Base-by-base conservation (phyloP, 2,797 vertebrate species). In the Takifugu rubripes region DNA sequence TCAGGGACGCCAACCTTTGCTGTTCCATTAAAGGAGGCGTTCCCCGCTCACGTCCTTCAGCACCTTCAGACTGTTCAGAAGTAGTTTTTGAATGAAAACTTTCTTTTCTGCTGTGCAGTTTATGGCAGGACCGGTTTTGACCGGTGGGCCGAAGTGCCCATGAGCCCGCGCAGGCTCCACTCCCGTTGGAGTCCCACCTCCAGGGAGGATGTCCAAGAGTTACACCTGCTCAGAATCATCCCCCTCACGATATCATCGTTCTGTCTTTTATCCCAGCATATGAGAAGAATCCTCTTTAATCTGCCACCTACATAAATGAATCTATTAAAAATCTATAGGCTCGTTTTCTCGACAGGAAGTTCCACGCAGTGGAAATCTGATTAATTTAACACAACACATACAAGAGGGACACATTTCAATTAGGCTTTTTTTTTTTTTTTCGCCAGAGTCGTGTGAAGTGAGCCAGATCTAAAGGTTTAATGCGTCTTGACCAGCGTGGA, bases 331-430 rank as follows among this genome's bases (percentile, higher is more conserved):
- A 40, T 40, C 36, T 40, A 14, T 40, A 12, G 4, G 36, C 36
- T 40, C 4, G 14, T 40, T 40, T 40, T 40, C 36, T 40, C 11
- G 36, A 40, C 36, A 40, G 36, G 36, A 40, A 40, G 36, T 12
- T 4, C 8, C 36, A 40, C 14, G 36, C 36, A 40, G 36, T 12
- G 36, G 72, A 76, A 78, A 56, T 48, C 46, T 72, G 66, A 74
- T 70, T 56, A 70, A 66, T 87, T 87, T 85, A 88, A 88, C 84
- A 36, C 72, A 70, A 11, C 40, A 62, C 66, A 79, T 70, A 67
- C 61, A 88, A 82, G 80, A 82, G 70, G 70, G 66, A 69, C 68
- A 86, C 83, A 82, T 87, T 89, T 83, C 73, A 84, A 88, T 88
- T 84, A 86, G 78, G 77, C 84, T 69, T 71, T 46, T 46, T 46